Percentiles rank a stretch among this genome's conserved stretches.
Evolutionary conservation across 2,797 vertebrate genomes (phyloP).

Genomic region (Darevskia nairensis): DNA sequence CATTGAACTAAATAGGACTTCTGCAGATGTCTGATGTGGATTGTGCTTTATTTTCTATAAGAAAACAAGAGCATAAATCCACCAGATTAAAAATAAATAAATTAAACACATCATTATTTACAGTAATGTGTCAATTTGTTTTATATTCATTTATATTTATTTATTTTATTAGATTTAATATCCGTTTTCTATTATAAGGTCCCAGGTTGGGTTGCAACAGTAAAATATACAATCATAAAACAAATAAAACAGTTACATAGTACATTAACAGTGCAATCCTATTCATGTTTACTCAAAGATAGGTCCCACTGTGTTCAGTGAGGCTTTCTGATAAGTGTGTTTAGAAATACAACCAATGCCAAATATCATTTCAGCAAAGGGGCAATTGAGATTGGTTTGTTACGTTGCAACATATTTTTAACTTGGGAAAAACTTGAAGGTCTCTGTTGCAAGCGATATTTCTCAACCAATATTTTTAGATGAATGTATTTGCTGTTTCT

Average conservation of each 20-base stretch:
- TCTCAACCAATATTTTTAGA: background rate
- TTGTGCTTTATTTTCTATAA: background rate
- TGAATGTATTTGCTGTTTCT: background rate
- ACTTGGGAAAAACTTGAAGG: background rate
- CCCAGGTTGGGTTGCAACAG: too few species aligned
- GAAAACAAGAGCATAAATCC: background rate
- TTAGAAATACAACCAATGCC: background rate
- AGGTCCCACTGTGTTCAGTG: background rate
- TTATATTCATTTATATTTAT: too few species aligned
- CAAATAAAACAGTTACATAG: background rate
- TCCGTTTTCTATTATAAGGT: too few species aligned
- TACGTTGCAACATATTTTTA: background rate
- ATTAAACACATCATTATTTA: background rate
- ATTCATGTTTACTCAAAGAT: background rate
- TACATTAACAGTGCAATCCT: background rate
- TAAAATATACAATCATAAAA: too few species aligned
- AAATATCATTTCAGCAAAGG: too few species aligned
- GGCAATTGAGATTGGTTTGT: background rate
- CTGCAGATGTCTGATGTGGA: background rate
- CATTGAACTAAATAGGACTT: background rate
- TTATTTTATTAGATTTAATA: too few species aligned
- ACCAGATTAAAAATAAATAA: background rate
- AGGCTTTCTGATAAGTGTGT: background rate
- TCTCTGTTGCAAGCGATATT: background rate
- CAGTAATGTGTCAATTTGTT: background rate